Percentiles rank a stretch among this genome's conserved stretches.
Evolutionary conservation across 1,140 invertebrate species (phyloP).

Genomic region (Brachionus manjavacas): DNA sequence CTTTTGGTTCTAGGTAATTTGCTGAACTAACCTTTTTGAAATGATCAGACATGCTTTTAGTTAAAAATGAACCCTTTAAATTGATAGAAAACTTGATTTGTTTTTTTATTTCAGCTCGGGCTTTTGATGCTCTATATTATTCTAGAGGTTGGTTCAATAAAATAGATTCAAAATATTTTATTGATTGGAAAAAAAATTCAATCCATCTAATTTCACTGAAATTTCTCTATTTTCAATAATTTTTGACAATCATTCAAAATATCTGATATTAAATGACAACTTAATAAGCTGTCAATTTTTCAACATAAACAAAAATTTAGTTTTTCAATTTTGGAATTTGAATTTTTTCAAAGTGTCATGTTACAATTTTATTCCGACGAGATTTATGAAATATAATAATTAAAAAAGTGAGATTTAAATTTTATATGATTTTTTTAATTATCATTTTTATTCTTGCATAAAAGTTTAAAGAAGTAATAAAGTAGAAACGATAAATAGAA

Average conservation of each 20-base stretch:
- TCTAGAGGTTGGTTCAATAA: neutral
- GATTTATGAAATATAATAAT: neutral
- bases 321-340: neutral
- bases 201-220: neutral
- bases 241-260: neutral
- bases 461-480: too few relatives aligned
- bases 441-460: too few relatives aligned
- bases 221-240: neutral
- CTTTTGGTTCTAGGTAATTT: slow-evolving; percentile 28
- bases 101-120: neutral
- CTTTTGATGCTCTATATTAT: slow-evolving; percentile 28
- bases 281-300: neutral
- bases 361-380: neutral
- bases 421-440: too few relatives aligned
- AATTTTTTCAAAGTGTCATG: neutral
- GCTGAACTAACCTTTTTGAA: slow-evolving; percentile 27
- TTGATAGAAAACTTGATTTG: neutral
- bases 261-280: neutral
- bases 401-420: too few relatives aligned
- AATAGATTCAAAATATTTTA: neutral
- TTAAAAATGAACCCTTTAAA: slow-evolving; percentile 9
- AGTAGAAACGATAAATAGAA: too few relatives aligned
- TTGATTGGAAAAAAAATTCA: neutral
- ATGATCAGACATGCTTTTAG: slow-evolving; percentile 34
- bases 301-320: too few relatives aligned